Conservation (phyloP, 2,113 vertebrate species). For the Lontra canadensis region DNA sequence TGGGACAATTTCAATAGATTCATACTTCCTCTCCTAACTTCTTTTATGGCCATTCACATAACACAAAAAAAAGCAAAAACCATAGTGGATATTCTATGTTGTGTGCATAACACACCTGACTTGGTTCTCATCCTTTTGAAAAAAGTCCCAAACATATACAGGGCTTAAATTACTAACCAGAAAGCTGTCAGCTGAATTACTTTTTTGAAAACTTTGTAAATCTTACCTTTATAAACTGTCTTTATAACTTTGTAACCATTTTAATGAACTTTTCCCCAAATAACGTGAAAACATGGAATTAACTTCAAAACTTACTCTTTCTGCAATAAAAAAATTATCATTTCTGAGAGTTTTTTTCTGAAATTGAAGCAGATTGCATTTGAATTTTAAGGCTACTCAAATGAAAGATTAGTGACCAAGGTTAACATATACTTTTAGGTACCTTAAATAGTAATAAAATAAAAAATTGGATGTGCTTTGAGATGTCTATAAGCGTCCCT, state of each 20-base stretch:
- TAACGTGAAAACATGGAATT: neutral
- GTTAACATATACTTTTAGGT: neutral
- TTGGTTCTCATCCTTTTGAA: neutral
- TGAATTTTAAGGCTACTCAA: neutral
- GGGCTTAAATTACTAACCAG: neutral
- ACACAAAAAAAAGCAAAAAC: too few relatives aligned
- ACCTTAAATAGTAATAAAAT: neutral
- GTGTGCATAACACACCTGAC: too few relatives aligned
- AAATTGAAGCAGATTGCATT: neutral
- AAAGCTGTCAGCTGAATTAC: neutral
- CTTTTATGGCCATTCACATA: too few relatives aligned
- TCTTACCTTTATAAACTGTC: neutral
- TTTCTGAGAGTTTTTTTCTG: neutral
- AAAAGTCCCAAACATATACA: neutral
- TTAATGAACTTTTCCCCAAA: neutral
- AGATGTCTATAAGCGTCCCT: neutral
- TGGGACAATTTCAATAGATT: too few relatives aligned
- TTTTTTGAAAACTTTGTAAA: neutral
- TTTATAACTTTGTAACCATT: neutral
- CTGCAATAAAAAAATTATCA: neutral
- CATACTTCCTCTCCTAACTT: too few relatives aligned
- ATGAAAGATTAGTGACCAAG: neutral
- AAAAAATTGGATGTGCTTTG: fast-evolving
- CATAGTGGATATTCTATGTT: too few relatives aligned
- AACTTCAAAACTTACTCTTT: neutral